Evolutionary conservation across 2,113 vertebrate genomes (phyloP).

Genomic region (Erinaceus europaeus): DNA sequence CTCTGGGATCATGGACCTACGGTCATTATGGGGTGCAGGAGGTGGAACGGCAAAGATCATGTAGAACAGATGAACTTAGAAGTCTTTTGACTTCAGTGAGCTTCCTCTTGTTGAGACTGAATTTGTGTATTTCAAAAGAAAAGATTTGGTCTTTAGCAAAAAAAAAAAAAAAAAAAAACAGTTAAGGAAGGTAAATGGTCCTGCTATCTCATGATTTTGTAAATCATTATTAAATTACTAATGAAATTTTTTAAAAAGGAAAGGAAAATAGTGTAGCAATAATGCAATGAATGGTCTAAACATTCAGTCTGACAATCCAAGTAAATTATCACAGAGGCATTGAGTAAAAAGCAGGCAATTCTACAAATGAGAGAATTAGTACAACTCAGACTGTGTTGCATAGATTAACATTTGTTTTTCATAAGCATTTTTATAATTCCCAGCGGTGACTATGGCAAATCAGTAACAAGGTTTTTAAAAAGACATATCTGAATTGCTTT

Average conservation of each 20-base stretch:
- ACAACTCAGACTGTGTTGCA: neutral
- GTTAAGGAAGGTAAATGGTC: conserved; percentile 38
- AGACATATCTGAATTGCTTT: conserved; percentile 21
- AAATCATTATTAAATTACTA: too few relatives aligned
- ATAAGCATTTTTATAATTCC: conserved; percentile 27
- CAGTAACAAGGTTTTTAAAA: conserved; percentile 39
- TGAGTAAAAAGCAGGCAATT: neutral
- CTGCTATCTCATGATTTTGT: too few relatives aligned
- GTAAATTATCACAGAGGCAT: neutral
- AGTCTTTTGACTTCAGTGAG: neutral
- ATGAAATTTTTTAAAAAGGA: too few relatives aligned
- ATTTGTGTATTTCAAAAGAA: conserved; percentile 49
- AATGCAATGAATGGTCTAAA: conserved; percentile 37
- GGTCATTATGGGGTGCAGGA: too few relatives aligned
- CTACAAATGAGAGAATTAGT: conserved; percentile 11
- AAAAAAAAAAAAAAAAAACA: conserved; percentile 30
- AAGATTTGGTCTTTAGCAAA: conserved; percentile 19
- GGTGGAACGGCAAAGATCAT: neutral
- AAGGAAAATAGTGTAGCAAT: conserved; percentile 46
- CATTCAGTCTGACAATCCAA: neutral
- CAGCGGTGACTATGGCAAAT: neutral
- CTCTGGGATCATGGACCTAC: too few relatives aligned
- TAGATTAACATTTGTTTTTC: conserved; percentile 17
- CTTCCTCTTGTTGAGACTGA: neutral
- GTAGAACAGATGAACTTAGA: neutral